Evolutionary conservation across 2,113 vertebrate species (phyloP), one percentile per base, ranked within the genome.

Genomic region (Callipepla squamata): DNA sequence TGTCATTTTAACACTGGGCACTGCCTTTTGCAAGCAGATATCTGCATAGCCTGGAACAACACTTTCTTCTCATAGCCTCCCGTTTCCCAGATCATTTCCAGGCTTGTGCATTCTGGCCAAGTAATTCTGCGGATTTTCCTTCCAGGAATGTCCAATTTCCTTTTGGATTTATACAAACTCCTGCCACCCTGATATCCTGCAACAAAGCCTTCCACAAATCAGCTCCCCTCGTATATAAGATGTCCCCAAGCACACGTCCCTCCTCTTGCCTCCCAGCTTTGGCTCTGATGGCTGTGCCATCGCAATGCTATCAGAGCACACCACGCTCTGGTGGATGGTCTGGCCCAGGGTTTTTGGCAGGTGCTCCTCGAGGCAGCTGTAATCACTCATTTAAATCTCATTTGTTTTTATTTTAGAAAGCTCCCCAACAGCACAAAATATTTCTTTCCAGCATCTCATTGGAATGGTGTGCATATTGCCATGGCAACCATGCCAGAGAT

Each of bases 401-500:
- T 93, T 90, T 91, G 48, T 91, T 91, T 93, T 87, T 87, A 62
- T 94, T 93, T 94, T 80, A 77, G 75, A 94, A 87, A 79, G 68
- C 80, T 83, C 75, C 75, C 85, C 88, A 87, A 85, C 59, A 83
- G 9, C 73, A 95, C 57, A 91, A 91, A 94, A 87, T 44, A 78
- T 90, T 80, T 82, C 47, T 89, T 82, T 74, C 57, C 79, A 34
- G 61, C 65, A 57, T 89, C 85, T 88, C 91, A n/a, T 48, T 80
- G 68, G 81, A 94, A 91, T 80, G 69, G 44, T 95, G 68, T 92
- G 93, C 85, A 74, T 20, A 83, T 94, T 83, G 73, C 94, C 76
- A 96, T 95, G 73, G 87, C 89, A 95, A 96, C 96, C 42, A 87
- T 40, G 48, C 76, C 68, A 21, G n/a, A 72, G 93, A 83, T 85